phyloP scores from a whole-genome alignment of 2,797 vertebrate genomes.

The Sebastes diaconus region DNA sequence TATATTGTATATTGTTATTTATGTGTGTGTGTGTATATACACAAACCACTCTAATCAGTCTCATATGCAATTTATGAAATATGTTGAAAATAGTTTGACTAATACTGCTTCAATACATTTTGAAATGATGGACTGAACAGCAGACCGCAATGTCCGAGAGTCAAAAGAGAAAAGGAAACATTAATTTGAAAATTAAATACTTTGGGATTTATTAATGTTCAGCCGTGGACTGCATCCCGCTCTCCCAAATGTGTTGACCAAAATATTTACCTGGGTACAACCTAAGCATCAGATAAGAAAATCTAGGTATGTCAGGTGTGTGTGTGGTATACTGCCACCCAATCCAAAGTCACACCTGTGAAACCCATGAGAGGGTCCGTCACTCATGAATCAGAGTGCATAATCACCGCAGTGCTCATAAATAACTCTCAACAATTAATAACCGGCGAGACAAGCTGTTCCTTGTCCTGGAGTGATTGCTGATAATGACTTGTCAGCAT shows the following conservation, averaged over 20 bases:
- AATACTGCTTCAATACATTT: constrained; percentile 35
- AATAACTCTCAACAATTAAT: constrained; percentile 31
- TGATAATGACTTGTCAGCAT: constrained; percentile 22
- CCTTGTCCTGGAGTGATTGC: constrained; percentile 9
- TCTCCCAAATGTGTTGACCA: not conserved
- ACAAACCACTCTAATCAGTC: not conserved
- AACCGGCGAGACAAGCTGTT: constrained; percentile 5
- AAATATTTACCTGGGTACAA: constrained; percentile 3
- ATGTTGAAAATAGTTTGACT: not conserved
- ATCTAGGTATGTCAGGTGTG: not conserved
- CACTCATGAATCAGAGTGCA: constrained; percentile 19
- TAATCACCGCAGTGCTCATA: constrained; percentile 21
- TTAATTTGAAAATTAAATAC: not conserved
- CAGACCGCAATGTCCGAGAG: not conserved
- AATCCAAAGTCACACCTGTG: not conserved
- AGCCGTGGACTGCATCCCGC: not conserved
- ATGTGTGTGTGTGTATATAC: not conserved
- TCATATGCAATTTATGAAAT: constrained; percentile 6
- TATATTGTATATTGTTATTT: not conserved
- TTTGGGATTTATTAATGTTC: not conserved
- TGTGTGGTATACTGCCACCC: not conserved
- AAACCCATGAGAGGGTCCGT: not conserved
- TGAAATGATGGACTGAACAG: constrained; percentile 33
- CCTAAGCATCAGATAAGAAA: not conserved
- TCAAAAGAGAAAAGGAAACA: not conserved